Base-by-base conservation (phyloP, 2,888 invertebrate genomes). In the Gari tellinella region DNA sequence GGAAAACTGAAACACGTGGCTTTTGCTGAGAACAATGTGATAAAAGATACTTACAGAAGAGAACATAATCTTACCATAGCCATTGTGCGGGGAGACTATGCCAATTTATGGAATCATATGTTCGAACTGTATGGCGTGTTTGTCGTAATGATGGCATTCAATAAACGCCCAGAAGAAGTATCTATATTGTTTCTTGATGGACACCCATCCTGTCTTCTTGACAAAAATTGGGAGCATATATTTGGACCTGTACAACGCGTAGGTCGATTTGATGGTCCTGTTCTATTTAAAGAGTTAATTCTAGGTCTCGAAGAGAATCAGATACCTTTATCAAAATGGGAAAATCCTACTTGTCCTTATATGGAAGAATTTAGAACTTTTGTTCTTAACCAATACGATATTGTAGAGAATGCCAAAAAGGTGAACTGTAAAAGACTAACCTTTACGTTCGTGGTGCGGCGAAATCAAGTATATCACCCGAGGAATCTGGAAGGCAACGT, bases 381-480 rank as follows among this genome's bases (percentile, higher is more conserved):
- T 57, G 58, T 70, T 0, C 46, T 61, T n/a, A 66, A 70, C 40
- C 61, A 68, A 41, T 43, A 70, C 46, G 3, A 26, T 31, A 31
- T 31, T 31, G 10, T 31, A 31, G 31, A 31, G 55, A 84, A 64
- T 88, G 88, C 60, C 21, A 63, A 19, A 37, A 31, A 31, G 31
- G 5, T 31, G 31, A 57, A 21, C 46, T 86, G 12, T 63, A 55
- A 8, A 63, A 4, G 43, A 14, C 14, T 43, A 14, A 43, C 43
- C 7, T 43, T 89, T 37, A 68, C 86, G 19, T 73, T 89, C 31
- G 80, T 88, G 19, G 80, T 86, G 78, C 67, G 89, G 40, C 72
- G 81, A 19, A 80, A 89, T 55, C 86, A 88, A 40, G 68, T 88
- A 2, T 88, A 86, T 8, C 89, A 89, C 64, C 88, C 88, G 5